Evolutionary conservation across 1,140 invertebrate genomes (phyloP), one percentile per base, ranked within the genome.

Genomic region (Euwallacea fornicatus): DNA sequence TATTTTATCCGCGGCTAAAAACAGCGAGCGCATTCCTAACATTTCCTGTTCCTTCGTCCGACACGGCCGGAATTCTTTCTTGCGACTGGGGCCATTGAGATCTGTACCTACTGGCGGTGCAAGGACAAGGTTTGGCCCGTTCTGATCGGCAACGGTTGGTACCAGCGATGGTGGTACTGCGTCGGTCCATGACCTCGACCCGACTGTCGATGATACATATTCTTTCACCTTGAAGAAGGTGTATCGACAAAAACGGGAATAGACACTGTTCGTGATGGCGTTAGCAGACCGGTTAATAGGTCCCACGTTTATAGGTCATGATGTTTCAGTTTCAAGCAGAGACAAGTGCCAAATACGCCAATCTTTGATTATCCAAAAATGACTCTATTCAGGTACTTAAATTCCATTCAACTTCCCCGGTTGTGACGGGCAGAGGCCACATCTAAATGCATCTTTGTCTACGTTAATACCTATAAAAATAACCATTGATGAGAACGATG

Each of bases 61-160:
- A 16, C 16, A 16, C 55, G 55, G 16, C 4, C 21, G 55, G 55
- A 58, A 58, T 58, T 58, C 55, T n/a, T 58, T 58, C 13, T 58
- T 58, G n/a, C 55, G 55, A 58, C 55, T 21, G 46, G 9, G 46
- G 13, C 46, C 46, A 50, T 50, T 50, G 9, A 50, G 46, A 50
- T 58, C 55, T 10, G 55, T 58, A 58, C 55, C 55, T 61, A 61
- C 59, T 61, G 59, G 59, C 42, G 42, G 59, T 61, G 42, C 59
- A 61, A 61, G 59, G 59, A 61, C 59, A 61, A 61, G 59, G 42
- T 61, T 61, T 33, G 56, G 56, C 56, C 21, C n/a, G 56, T 59
- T 21, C 56, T 33, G 13, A 59, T 59, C 56, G 56, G 56, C 56
- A 59, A 33, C 21, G 56, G 56, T 59, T 59, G 21, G n/a, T 59